Evolutionary conservation across 2,888 invertebrate species (phyloP).

Genomic region (Alcis repandata): DNA sequence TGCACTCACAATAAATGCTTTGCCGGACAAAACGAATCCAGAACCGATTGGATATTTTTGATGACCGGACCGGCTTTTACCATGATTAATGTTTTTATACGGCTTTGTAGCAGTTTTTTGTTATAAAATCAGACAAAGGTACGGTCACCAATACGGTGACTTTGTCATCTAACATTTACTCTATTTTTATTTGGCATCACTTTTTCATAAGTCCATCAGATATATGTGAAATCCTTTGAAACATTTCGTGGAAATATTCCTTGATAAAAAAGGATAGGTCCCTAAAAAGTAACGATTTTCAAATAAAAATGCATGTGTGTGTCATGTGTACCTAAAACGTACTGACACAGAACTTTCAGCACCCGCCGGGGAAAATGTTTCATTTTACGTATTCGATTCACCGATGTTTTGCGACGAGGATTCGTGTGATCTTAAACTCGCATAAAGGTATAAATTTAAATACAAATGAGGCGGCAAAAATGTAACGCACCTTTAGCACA

Average conservation of each 20-base stretch:
- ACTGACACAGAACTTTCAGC: neutral
- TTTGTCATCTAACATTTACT: neutral
- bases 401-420: slow-evolving; percentile 22
- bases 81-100: slow-evolving; percentile 52
- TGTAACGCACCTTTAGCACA: slow-evolving; percentile 46
- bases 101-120: slow-evolving; percentile 13
- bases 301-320: no score
- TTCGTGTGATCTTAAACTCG: slow-evolving; percentile 36
- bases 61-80: slow-evolving; percentile 50
- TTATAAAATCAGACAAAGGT: slow-evolving; percentile 13
- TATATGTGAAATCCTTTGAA: no score
- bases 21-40: slow-evolving; percentile 50
- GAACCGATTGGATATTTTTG: slow-evolving; percentile 50
- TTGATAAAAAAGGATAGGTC: neutral
- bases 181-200: neutral
- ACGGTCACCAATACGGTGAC: neutral
- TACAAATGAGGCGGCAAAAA: slow-evolving; percentile 52
- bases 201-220: neutral
- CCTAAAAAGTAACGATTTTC: no score
- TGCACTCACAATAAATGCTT: slow-evolving; percentile 59
- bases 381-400: slow-evolving; percentile 23
- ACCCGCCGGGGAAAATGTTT: slow-evolving; percentile 3
- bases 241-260: neutral
- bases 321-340: neutral
- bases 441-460: slow-evolving; percentile 52